Evolutionary conservation across 2,888 invertebrate genomes (phyloP).

Genomic region (Deroplatys truncata): DNA sequence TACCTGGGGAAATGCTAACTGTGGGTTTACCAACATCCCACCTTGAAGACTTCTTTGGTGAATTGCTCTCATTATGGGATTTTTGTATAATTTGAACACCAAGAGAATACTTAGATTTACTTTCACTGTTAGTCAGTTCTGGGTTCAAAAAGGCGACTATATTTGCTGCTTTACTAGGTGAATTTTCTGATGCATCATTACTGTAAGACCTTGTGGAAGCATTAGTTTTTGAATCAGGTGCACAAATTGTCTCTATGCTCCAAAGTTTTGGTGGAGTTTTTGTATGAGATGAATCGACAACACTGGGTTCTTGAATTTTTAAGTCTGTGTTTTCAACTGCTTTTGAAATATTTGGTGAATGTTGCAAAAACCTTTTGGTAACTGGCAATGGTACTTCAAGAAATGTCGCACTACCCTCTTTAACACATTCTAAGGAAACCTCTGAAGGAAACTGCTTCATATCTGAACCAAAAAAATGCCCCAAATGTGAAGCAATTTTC

Average conservation of each 20-base stretch:
- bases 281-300: background rate
- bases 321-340: background rate
- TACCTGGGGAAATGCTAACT: background rate
- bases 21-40: slow-evolving; percentile 48
- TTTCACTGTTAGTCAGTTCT: background rate
- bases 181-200: background rate
- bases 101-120: slow-evolving; percentile 39
- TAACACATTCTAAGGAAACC: background rate
- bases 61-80: slow-evolving; percentile 21
- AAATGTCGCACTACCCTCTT: background rate
- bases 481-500: background rate
- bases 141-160: background rate
- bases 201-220: background rate
- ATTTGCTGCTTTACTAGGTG: background rate
- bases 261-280: slow-evolving; percentile 34
- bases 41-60: slow-evolving; percentile 43
- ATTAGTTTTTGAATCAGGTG: slow-evolving; percentile 14
- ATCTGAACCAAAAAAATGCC: background rate
- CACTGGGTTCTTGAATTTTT: background rate
- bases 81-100: slow-evolving; percentile 43
- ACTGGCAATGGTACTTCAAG: slow-evolving; percentile 22
- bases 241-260: slow-evolving; percentile 38
- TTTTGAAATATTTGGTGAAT: background rate
- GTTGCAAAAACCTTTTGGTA: slow-evolving; percentile 23
- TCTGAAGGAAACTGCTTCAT: background rate